A percentile compares a stretch with the other conserved stretches of the same genome.
These are phyloP conservation scores for Polyploca ridens DNA, from an alignment of 2,888 invertebrate genomes.

Conservation along the genomic window DNA sequence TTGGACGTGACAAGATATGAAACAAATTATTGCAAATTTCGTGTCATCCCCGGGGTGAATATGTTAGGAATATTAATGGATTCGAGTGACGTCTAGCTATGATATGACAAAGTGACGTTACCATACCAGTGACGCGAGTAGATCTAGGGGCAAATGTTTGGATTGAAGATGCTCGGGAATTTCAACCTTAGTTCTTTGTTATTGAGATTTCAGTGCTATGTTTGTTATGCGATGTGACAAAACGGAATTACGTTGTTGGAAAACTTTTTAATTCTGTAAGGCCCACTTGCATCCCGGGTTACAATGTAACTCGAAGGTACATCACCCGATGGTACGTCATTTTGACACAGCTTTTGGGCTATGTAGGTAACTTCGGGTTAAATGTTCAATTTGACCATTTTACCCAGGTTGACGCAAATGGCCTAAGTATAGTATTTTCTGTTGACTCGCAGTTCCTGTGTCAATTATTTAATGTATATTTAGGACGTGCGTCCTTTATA, in stretches of 20 bases:
- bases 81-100: neutral
- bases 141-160: constrained; percentile 2
- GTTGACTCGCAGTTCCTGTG: too few relatives aligned
- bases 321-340: too few relatives aligned
- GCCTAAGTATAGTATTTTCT: too few relatives aligned
- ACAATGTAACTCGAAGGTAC: too few relatives aligned
- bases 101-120: constrained; percentile 3
- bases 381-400: too few relatives aligned
- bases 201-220: neutral
- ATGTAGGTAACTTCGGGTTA: too few relatives aligned
- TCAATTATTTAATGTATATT: too few relatives aligned
- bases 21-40: constrained; percentile 8
- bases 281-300: too few relatives aligned
- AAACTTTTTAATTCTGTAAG: too few relatives aligned
- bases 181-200: neutral
- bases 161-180: neutral
- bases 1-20: constrained; percentile 1
- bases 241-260: neutral
- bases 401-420: too few relatives aligned
- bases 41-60: neutral
- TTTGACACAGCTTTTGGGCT: too few relatives aligned
- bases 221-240: neutral
- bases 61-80: constrained; percentile 6
- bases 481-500: too few relatives aligned
- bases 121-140: neutral